These are phyloP conservation scores for Syritta pipiens DNA, from an alignment of 2,888 invertebrate species.

Conservation along the genomic window DNA sequence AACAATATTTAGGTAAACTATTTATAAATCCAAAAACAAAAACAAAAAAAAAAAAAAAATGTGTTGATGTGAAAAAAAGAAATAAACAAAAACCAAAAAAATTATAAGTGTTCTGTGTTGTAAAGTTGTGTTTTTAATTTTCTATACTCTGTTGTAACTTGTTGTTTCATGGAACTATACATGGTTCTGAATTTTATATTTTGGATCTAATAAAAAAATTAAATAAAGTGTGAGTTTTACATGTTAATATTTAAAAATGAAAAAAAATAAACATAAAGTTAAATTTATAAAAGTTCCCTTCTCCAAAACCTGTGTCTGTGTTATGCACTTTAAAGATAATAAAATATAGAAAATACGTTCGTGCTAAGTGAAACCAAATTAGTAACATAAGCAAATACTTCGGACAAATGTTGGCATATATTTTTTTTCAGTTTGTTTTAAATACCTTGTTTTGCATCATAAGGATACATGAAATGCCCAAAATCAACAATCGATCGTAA, in stretches of 20 bases:
- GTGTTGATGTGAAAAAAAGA: too few relatives aligned
- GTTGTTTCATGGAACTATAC: conserved; percentile 19
- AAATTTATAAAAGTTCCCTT: background rate
- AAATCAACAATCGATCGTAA: too few relatives aligned
- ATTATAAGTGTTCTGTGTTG: conserved; percentile 38
- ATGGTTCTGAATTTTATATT: background rate
- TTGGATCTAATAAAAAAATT: conserved; percentile 1
- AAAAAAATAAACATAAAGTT: background rate
- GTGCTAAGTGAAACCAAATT: conserved; percentile 36
- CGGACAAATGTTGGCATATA: background rate
- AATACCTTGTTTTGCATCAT: too few relatives aligned
- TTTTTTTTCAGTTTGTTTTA: background rate
- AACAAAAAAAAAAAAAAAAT: conserved; percentile 23
- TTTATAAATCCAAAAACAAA: conserved; percentile 16
- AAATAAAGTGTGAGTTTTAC: conserved; percentile 11
- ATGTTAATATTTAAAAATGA: background rate
- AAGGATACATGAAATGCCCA: too few relatives aligned
- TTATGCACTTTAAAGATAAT: background rate
- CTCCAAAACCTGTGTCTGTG: background rate
- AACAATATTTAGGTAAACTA: conserved; percentile 40
- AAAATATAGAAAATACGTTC: background rate
- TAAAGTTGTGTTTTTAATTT: conserved; percentile 27
- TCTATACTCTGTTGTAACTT: conserved; percentile 42
- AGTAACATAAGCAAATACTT: background rate
- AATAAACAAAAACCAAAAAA: conserved; percentile 7